These are phyloP conservation scores for Acanthurus leucopareius DNA, from an alignment of 2,797 vertebrate species.

Conservation along the genomic window DNA sequence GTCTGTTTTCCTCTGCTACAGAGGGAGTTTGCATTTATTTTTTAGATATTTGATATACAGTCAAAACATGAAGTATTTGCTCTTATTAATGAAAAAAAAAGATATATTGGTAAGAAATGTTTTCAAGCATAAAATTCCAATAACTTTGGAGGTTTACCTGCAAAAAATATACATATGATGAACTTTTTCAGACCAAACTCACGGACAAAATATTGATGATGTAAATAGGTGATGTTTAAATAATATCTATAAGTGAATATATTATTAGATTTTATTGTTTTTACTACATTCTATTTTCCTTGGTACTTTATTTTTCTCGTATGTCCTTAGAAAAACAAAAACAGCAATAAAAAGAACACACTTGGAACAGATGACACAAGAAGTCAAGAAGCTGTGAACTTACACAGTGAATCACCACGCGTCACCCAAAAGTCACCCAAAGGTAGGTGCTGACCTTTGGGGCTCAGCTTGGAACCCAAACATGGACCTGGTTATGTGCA, in stretches of 20 bases:
- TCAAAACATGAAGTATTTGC: not conserved
- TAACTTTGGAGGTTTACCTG: not conserved
- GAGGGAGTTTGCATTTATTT: not conserved
- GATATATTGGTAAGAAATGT: not conserved
- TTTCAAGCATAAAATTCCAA: not conserved
- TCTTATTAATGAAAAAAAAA: not conserved
- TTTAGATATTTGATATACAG: not conserved
- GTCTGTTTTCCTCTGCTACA: not conserved
- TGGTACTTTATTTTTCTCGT: not conserved
- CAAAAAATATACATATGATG: not conserved
- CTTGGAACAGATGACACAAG: too few species aligned
- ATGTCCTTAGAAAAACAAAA: too few species aligned
- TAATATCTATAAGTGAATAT: not conserved
- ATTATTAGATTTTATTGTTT: not conserved
- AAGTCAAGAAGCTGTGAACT: too few species aligned
- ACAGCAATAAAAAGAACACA: too few species aligned
- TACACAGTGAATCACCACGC: too few species aligned
- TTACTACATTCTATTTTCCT: not conserved
- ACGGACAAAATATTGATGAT: not conserved
- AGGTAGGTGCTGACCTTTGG: too few species aligned
- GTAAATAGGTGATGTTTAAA: not conserved
- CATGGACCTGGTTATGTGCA: too few species aligned
- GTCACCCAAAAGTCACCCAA: not conserved
- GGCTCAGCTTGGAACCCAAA: too few species aligned
- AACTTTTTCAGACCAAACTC: not conserved